Percentiles rank a stretch among this genome's conserved stretches.
Evolutionary conservation across 2,797 vertebrate genomes (phyloP).

Genomic region (Octomys mimax): DNA sequence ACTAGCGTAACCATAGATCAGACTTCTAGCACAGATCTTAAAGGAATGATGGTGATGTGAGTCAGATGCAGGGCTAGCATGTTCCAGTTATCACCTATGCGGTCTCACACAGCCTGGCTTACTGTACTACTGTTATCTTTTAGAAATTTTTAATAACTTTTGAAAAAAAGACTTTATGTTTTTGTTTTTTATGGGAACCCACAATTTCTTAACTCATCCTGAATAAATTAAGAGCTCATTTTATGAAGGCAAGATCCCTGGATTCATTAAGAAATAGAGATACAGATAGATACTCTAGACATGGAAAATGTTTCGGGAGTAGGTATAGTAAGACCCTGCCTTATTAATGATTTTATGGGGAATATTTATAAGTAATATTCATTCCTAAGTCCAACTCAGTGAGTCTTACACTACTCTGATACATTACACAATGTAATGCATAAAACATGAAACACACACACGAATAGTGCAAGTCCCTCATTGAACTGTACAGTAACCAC

Average conservation of each 20-base stretch:
- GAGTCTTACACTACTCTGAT: neutral
- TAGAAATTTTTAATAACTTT: constrained; percentile 13
- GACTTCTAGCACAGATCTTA: neutral
- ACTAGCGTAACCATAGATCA: neutral
- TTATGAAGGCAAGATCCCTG: neutral
- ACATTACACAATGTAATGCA: neutral
- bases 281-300: neutral
- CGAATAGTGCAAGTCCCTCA: neutral
- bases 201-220: neutral
- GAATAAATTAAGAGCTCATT: neutral
- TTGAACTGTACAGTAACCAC: neutral
- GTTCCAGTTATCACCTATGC: neutral
- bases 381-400: neutral
- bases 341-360: neutral
- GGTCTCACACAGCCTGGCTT: neutral
- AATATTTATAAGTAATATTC: neutral
- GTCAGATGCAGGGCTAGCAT: neutral
- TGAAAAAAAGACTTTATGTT: neutral
- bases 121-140: neutral
- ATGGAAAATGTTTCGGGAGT: neutral
- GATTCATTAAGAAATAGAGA: neutral
- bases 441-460: neutral
- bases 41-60: neutral
- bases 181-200: neutral
- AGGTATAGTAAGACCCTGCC: neutral